Percentiles rank a stretch among this genome's conserved stretches.
Evolutionary conservation across 1,140 invertebrate genomes (phyloP).

Genomic region (Trichogramma pretiosum): DNA sequence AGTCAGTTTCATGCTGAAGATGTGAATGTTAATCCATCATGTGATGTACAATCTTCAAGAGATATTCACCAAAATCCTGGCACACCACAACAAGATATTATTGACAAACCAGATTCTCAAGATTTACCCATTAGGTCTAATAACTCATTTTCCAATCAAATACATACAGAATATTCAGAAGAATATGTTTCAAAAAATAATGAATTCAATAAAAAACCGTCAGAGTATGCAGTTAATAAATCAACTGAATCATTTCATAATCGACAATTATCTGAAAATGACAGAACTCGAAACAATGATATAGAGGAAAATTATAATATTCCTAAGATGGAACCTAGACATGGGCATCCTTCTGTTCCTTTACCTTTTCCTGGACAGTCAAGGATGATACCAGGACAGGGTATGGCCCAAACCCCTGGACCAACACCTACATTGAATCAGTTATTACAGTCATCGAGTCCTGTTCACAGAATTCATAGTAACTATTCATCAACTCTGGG

Average conservation of each 20-base stretch:
- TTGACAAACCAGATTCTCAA: too few species aligned
- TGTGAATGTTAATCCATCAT: too few species aligned
- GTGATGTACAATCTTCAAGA: too few species aligned
- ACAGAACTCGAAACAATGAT: constrained; percentile 28
- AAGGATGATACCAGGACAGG: constrained; percentile 53
- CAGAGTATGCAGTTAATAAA: constrained; percentile 30
- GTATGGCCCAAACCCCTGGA: constrained; percentile 66
- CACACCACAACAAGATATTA: too few species aligned
- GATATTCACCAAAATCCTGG: too few species aligned
- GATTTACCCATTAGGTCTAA: too few species aligned
- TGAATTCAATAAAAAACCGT: constrained; percentile 27
- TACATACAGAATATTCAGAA: neutral
- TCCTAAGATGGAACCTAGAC: constrained; percentile 34
- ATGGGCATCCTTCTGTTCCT: constrained; percentile 1
- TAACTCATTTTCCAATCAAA: too few species aligned
- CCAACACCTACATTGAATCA: constrained; percentile 88
- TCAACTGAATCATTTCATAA: constrained; percentile 29
- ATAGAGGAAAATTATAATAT: constrained; percentile 38
- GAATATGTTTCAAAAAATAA: too few species aligned
- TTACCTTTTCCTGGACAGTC: constrained; percentile 36
- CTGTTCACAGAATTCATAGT: constrained; percentile 49
- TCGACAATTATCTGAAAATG: constrained; percentile 31
- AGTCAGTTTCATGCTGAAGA: too few species aligned
- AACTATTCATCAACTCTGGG: constrained; percentile 43
- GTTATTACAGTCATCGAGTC: constrained; percentile 69